These are phyloP conservation scores for Heterocephalus glaber DNA, from an alignment of 2,113 vertebrate species.

Conservation along the genomic window DNA sequence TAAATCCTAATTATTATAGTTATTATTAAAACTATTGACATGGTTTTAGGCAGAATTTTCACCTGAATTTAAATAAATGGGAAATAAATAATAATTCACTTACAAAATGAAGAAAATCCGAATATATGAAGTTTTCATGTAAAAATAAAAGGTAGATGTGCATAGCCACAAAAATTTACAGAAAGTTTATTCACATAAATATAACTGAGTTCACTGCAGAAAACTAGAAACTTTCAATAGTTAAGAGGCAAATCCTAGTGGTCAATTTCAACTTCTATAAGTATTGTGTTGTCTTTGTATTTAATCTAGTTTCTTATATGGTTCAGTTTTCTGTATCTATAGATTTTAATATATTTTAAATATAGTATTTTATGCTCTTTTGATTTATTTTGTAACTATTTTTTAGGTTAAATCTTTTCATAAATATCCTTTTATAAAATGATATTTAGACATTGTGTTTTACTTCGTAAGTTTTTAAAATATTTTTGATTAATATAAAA, in stretches of 20 bases:
- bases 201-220: not conserved
- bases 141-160: not conserved
- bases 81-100: not conserved
- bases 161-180: not conserved
- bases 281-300: not conserved
- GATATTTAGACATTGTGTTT: not conserved
- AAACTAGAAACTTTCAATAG: not conserved
- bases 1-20: not conserved
- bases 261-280: not conserved
- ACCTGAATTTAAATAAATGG: not conserved
- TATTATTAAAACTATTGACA: not conserved
- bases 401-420: not conserved
- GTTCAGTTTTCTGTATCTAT: not conserved
- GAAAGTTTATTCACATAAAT: not conserved
- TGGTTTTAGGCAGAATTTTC: not conserved
- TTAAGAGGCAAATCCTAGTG: not conserved
- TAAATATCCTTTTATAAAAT: conserved; percentile 11
- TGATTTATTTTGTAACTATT: not conserved
- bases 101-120: not conserved
- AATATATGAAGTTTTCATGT: not conserved
- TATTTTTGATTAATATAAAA: not conserved
- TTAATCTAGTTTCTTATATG: not conserved
- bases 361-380: not conserved
- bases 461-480: not conserved
- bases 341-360: not conserved